Percentiles rank a stretch among this genome's conserved stretches.
Evolutionary conservation across 1,140 invertebrate genomes (phyloP).

Genomic region (Medauroidea extradentata): DNA sequence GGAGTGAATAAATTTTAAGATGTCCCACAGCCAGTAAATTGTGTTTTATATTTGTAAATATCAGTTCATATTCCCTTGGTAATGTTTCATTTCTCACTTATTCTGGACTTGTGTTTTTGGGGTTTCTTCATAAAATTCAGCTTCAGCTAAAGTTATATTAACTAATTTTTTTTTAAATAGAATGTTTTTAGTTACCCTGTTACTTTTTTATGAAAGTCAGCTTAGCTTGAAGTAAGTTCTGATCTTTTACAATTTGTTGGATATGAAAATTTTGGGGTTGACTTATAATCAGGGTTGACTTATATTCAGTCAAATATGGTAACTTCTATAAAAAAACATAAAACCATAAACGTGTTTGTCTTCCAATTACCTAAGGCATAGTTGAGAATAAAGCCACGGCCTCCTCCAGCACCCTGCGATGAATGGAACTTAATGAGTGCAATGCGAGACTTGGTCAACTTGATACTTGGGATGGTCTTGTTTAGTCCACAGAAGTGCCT

Average conservation of each 20-base stretch:
- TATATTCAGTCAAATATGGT: background rate
- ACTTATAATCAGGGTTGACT: no score
- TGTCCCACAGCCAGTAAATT: no score
- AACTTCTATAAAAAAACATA: background rate
- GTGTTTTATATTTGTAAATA: no score
- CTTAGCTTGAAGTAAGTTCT: background rate
- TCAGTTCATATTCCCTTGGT: no score
- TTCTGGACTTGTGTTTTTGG: no score
- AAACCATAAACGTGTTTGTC: no score
- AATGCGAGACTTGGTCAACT: background rate
- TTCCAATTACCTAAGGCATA: background rate
- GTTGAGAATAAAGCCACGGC: constrained; percentile 9
- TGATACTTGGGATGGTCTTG: background rate
- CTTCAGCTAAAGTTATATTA: no score
- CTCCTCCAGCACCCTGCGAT: constrained; percentile 9
- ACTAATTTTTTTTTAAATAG: background rate
- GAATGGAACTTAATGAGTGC: constrained; percentile 9
- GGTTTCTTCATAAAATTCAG: no score
- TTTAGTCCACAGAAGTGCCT: constrained; percentile 7
- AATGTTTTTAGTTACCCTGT: background rate
- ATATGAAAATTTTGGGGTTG: no score
- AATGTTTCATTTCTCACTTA: no score
- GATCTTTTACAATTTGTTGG: background rate
- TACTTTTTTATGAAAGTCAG: background rate
- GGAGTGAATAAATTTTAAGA: no score